These are phyloP conservation scores for Hipposideros larvatus DNA, from an alignment of 2,797 vertebrate species.

Conservation along the genomic window DNA sequence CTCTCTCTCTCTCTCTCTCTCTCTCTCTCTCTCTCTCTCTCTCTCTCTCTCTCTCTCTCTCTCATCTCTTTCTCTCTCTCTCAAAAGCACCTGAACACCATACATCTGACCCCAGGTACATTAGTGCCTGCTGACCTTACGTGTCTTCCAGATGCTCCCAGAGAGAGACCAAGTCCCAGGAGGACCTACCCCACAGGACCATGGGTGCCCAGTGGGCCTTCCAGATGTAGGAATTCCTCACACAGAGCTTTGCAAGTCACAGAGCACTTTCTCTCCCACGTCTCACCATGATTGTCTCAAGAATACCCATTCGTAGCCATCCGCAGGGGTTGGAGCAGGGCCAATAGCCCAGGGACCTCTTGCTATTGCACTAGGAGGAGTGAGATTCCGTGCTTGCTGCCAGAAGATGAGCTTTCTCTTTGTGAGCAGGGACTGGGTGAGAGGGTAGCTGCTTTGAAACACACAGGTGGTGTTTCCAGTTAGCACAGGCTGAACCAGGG, in stretches of 20 bases:
- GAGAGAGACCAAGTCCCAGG: background rate
- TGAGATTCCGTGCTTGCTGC: background rate
- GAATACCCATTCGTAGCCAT: background rate
- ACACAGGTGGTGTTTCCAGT: background rate
- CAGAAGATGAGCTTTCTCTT: background rate
- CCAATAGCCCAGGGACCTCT: background rate
- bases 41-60: background rate
- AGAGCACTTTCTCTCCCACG: background rate
- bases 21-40: fast-evolving
- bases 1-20: background rate
- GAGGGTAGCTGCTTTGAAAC: background rate
- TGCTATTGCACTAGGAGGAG: background rate
- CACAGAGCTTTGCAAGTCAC: background rate
- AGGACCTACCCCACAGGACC: too few species aligned
- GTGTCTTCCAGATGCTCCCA: background rate
- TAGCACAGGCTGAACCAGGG: background rate
- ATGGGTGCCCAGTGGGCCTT: background rate
- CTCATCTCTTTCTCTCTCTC: background rate
- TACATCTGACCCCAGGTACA: background rate
- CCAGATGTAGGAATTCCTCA: background rate
- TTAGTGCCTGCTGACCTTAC: background rate
- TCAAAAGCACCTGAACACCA: background rate
- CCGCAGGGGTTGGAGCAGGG: fast-evolving
- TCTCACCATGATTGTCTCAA: background rate
- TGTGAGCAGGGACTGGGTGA: background rate